Conservation (phyloP, 2,888 invertebrate species). For the Euspilapteryx auroguttella region DNA sequence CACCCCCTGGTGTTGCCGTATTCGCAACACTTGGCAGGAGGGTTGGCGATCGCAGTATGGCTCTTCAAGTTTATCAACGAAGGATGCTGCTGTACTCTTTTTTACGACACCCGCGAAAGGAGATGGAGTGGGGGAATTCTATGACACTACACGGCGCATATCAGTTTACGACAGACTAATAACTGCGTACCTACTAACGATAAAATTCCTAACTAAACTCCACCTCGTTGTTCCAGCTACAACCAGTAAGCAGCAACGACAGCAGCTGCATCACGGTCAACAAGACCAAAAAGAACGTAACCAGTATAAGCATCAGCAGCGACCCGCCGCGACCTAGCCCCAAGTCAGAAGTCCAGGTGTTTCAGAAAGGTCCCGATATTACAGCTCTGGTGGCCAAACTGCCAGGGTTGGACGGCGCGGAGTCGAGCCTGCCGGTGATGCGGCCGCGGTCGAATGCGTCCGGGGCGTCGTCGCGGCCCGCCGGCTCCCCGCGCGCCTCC, state of each 20-base stretch:
- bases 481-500: constrained; percentile 28
- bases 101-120: too few species aligned
- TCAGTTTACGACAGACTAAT: too few species aligned
- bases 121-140: too few species aligned
- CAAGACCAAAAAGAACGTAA: constrained; percentile 66
- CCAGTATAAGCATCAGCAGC: constrained; percentile 71
- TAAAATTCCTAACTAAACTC: too few species aligned
- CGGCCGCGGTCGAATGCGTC: constrained; percentile 59
- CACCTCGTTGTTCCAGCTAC: too few species aligned
- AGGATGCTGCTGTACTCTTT: too few species aligned
- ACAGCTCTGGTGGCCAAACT: constrained; percentile 71
- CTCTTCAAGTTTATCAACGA: too few species aligned
- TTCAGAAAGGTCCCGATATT: constrained; percentile 80
- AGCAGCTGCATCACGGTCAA: constrained; percentile 54
- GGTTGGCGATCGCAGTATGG: too few species aligned
- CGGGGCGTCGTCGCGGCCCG: constrained; percentile 58
- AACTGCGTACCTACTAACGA: too few species aligned
- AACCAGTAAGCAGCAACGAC: constrained; percentile 35
- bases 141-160: too few species aligned
- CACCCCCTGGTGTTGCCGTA: too few species aligned
- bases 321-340: constrained; percentile 45
- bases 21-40: too few species aligned
- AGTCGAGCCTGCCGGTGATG: constrained; percentile 35
- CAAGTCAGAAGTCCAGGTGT: constrained; percentile 64
- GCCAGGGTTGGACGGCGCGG: constrained; percentile 56